Base-by-base conservation (phyloP, 2,797 vertebrate species). In the Danio albolineatus region DNA sequence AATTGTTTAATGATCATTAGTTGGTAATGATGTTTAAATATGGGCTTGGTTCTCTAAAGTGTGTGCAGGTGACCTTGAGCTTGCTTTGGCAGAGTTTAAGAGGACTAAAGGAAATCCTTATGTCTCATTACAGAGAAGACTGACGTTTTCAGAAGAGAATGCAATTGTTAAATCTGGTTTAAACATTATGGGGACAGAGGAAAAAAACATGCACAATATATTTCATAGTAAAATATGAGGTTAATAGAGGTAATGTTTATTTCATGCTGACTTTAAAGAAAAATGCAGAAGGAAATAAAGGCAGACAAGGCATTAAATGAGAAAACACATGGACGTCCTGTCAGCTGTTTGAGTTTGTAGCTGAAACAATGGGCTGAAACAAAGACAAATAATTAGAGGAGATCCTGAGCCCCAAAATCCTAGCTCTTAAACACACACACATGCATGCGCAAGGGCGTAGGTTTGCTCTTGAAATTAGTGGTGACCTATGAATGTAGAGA, bases 251-350 rank as follows among this genome's bases (percentile, higher is more conserved):
- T n/a, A n/a, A n/a, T n/a, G n/a, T n/a, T n/a, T n/a, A n/a, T n/a
- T n/a, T n/a, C n/a, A n/a, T 21, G 17, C 10, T 46, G 41, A 14
- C 4, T 21, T 66, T 21, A 21, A 65, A 7, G 43, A 28, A 48
- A 64, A 9, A 66, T 28, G 44, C 65, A 16, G 46, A 49, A 36
- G 65, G 28, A 1, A 5, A 48, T 28, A 46, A 60, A 49, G 6
- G 10, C n/a, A 16, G 36, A 59, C 10, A 19, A 4, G 13, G 43
- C 21, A 49, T 39, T 60, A 5, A 6, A 66, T 59, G 12, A 17
- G 16, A 75, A 46, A 76, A 56, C 28, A 12, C 14, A 67, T 21
- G 43, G 38, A 71, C 48, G 72, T 83, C 66, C 82, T 83, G 77
- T 79, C 65, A 44, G 71, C 64, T 79, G 71, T 74, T 49, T 79